Base-by-base conservation (phyloP, 37 sponge, comb jelly and placozoan species). In the Hexactinellida sp. region DNA sequence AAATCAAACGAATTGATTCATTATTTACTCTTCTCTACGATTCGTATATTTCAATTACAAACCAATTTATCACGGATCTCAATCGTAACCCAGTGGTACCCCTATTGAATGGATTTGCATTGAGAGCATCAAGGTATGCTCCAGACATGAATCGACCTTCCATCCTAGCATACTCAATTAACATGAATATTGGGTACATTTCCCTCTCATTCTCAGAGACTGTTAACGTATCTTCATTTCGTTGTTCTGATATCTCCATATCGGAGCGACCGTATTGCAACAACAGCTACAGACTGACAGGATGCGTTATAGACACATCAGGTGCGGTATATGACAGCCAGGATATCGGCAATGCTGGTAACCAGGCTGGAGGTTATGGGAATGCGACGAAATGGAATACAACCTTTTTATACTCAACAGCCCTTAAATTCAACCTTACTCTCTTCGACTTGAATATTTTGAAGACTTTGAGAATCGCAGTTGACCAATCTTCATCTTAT, bases 331-430 rank as follows among this genome's bases (percentile, higher is more conserved):
- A 85, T 63, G 90, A 85, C 37, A 90, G 91, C 39, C 87, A 54
- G 38, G 95, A 95, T 84, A 84, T 95, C 1, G 93, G 92, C 24
- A 91, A 89, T 9, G 55, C 90, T 82, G 95, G 95, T 1, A 87
- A 84, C 71, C 89, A 87, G 25, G 86, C 88, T 83, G 88, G 85
- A 13, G 95, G 90, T 37, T 95, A 87, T 87, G 95, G 95, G 0
- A 93, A 87, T 85, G 89, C 95, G n/a, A 30, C 90, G 7, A 91
- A 84, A 51, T 95, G 95, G 95, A 87, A 85, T 24, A 93, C 93
- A 0, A 76, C 89, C 19, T 90, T 88, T 76, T 87, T 90, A 36
- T 95, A 95, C 51, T 54, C 85, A 16, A 88, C 87, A 37, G 36
- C 54, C 34, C 83, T 91, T 9, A 54, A 90, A 23, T 88, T 95